These are phyloP conservation scores for Psilopsiagon aymara DNA, from an alignment of 2,113 vertebrate genomes.

Conservation along the genomic window DNA sequence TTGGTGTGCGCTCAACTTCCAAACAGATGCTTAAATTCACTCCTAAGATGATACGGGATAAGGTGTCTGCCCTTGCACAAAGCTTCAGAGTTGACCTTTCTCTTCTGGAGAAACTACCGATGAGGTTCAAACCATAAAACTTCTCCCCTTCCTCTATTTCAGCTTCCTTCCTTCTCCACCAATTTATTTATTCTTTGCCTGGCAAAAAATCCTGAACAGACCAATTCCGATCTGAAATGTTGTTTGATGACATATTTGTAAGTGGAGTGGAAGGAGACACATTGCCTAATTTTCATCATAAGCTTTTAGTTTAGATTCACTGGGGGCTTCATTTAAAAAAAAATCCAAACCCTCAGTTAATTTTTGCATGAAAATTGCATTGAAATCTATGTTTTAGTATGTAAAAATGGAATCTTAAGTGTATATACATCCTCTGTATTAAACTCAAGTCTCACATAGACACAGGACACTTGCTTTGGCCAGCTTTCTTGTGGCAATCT, in stretches of 20 bases:
- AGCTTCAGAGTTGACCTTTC: background rate
- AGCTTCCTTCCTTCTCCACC: background rate
- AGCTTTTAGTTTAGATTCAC: background rate
- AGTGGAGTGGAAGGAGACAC: background rate
- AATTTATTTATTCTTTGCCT: background rate
- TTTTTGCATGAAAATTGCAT: background rate
- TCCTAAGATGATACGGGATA: fast-evolving
- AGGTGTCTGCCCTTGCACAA: background rate
- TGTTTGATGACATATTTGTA: background rate
- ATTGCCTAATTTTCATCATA: background rate
- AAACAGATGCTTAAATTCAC: background rate
- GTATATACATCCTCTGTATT: background rate
- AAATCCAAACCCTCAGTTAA: background rate
- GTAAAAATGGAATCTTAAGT: background rate
- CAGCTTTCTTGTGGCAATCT: background rate
- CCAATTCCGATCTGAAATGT: background rate
- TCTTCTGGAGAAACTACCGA: background rate
- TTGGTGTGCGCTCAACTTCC: background rate
- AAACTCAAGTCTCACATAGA: background rate
- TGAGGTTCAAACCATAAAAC: background rate
- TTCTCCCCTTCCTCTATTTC: background rate
- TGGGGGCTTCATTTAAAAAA: background rate
- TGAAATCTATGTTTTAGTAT: background rate
- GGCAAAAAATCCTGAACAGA: background rate
- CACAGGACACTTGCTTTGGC: background rate